A percentile compares a stretch with the other conserved stretches of the same genome.
phyloP scores from a whole-genome alignment of 1,140 invertebrate genomes.

The Drosophila ambigua region DNA sequence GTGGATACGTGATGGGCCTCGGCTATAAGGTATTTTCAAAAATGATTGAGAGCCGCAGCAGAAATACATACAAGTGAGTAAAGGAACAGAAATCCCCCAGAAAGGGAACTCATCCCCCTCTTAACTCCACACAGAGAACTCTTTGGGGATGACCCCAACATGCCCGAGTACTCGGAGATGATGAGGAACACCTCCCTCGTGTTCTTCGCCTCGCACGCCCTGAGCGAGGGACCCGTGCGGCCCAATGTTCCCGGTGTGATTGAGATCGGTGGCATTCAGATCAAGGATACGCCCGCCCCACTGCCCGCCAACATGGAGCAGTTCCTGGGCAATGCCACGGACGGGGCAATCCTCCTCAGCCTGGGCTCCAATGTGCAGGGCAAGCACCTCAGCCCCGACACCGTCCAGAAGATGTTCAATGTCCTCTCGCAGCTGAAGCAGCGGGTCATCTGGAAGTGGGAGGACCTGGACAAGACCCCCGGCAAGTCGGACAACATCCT shows the following conservation, averaged over 20 bases:
- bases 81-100: too few species aligned
- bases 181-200: slow-evolving; percentile 8
- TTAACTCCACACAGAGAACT: not conserved
- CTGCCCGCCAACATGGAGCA: slow-evolving; percentile 50
- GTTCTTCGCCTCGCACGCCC: slow-evolving; percentile 14
- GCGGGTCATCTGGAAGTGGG: slow-evolving; percentile 86
- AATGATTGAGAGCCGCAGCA: not conserved
- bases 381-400: slow-evolving; percentile 75
- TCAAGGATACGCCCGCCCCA: slow-evolving; percentile 15
- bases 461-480: slow-evolving; percentile 85
- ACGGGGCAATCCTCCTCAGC: slow-evolving; percentile 86
- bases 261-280: slow-evolving; percentile 22
- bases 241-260: slow-evolving; percentile 13
- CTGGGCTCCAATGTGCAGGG: slow-evolving; percentile 85
- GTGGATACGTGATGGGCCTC: not conserved
- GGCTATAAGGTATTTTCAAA: slow-evolving; percentile 1
- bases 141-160: slow-evolving; percentile 10
- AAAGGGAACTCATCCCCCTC: too few species aligned
- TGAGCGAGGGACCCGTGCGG: slow-evolving; percentile 16
- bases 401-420: slow-evolving; percentile 78
- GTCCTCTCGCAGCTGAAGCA: slow-evolving; percentile 84
- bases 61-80: slow-evolving; percentile 10
- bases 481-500: slow-evolving; percentile 86
- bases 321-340: slow-evolving; percentile 83
- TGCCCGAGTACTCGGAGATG: slow-evolving; percentile 9